phyloP scores from a whole-genome alignment of 2,113 vertebrate genomes.

The Ageneiosus marmoratus region DNA sequence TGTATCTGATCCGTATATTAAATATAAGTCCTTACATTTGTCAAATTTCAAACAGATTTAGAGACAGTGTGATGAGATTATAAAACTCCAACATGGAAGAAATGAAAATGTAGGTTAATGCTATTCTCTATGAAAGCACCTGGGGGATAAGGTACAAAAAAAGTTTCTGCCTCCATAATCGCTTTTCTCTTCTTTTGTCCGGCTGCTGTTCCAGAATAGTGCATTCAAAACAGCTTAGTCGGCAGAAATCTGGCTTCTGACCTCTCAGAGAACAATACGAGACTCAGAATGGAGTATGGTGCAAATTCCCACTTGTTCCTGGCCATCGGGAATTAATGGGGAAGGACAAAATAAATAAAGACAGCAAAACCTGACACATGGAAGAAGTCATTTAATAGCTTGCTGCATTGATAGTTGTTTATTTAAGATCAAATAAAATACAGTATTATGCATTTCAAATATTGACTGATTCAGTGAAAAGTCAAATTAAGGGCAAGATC shows the following conservation, averaged over 20 bases:
- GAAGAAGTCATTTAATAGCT: neutral
- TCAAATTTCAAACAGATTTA: too few relatives aligned
- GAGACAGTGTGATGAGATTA: constrained; percentile 7
- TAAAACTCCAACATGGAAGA: neutral
- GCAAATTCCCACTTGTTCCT: neutral
- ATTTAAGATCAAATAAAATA: neutral
- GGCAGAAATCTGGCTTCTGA: neutral
- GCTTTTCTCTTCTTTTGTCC: neutral
- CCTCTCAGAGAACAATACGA: neutral
- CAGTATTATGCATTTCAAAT: neutral
- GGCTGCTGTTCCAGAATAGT: constrained; percentile 5
- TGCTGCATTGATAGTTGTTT: neutral
- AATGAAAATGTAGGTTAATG: constrained; percentile 20
- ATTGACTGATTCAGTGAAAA: neutral
- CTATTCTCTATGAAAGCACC: constrained; percentile 5
- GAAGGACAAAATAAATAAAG: neutral
- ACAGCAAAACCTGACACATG: neutral
- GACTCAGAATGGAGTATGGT: neutral
- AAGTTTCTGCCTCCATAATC: constrained; percentile 25
- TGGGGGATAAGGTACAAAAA: constrained; percentile 24
- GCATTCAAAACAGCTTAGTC: neutral
- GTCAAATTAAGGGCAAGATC: neutral
- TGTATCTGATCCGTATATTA: too few relatives aligned
- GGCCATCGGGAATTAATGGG: neutral
- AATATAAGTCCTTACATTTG: neutral